A percentile compares a stretch with the other conserved stretches of the same genome.
These are phyloP conservation scores for Cactoblastis cactorum DNA, from an alignment of 2,888 invertebrate genomes.

Conservation along the genomic window DNA sequence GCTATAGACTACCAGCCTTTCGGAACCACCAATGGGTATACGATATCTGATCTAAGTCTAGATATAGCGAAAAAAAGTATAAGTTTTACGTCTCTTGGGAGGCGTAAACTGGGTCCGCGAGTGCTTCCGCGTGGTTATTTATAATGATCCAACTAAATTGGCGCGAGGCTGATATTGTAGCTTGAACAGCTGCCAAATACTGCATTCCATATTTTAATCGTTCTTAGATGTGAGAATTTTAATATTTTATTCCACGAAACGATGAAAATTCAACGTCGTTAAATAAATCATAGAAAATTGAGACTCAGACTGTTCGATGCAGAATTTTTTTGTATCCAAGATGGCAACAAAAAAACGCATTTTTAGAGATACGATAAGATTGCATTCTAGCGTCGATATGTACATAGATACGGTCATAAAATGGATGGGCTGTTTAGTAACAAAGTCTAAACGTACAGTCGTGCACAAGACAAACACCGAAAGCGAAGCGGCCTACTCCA, in stretches of 20 bases:
- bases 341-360: too few relatives aligned
- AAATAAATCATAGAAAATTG: background rate
- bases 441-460: background rate
- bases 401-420: too few relatives aligned
- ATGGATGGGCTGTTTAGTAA: too few relatives aligned
- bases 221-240: background rate
- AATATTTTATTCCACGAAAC: conserved; percentile 2
- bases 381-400: too few relatives aligned
- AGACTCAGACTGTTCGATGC: background rate
- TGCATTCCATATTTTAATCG: conserved; percentile 22
- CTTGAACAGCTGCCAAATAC: conserved; percentile 35
- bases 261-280: background rate
- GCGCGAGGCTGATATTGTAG: conserved; percentile 7
- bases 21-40: too few relatives aligned
- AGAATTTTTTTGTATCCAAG: background rate
- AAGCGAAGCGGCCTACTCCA: conserved; percentile 17
- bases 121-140: conserved; percentile 31
- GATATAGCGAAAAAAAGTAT: too few relatives aligned
- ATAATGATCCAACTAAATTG: conserved; percentile 23
- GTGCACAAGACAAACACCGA: background rate
- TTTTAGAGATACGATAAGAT: too few relatives aligned
- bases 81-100: background rate
- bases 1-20: too few relatives aligned
- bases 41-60: too few relatives aligned
- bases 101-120: conserved; percentile 4